Base-by-base conservation (phyloP, 53 echinoderm and acorn worm genomes). In the Mesocentrotus franciscanus region DNA sequence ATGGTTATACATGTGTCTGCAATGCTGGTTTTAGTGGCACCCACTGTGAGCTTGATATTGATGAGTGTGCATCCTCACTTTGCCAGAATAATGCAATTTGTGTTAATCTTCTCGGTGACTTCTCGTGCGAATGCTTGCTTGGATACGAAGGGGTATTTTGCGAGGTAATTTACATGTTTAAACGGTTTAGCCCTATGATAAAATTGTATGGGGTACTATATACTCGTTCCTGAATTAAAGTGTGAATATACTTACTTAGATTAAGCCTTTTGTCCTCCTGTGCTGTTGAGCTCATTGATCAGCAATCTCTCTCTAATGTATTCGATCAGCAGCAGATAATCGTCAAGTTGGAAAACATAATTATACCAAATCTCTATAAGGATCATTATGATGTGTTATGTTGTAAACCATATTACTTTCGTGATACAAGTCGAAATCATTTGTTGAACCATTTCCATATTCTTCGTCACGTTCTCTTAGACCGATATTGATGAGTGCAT, bases 401-500 rank as follows among this genome's bases (percentile, higher is more conserved):
- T 60, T 60, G 60, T 60, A 60, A 12, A 70, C 22, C 61, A 12
- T 16, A 61, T 12, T 12, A 1, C 2, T 16, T 61, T 14, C 4
- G 12, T 61, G 8, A 16, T 12, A 61, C 16, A 14, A 7, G 13
- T 61, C 61, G 1, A 61, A 61, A 61, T 7, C 2, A 1, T 61
- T 12, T 14, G 1, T 4, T 61, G 16, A 61, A 1, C 16, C 61
- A 16, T 61, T 61, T 16, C 8, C 61, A 14, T 61, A 14, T 7
- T 61, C 16, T 14, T 61, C 61, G 16, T 61, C 61, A 64, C n/a
- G 1, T 14, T 61, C 27, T 29, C 10, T 29, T 22, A 90, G 91
- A 90, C 26, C 62, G 68, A 94, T 24, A 49, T 68, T 0, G 64
- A 97, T n/a, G 97, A 97, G 32, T 97, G 97, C 95, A 90, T 68